phyloP scores from a whole-genome alignment of 2,797 vertebrate species.

The Streptopelia turtur region DNA sequence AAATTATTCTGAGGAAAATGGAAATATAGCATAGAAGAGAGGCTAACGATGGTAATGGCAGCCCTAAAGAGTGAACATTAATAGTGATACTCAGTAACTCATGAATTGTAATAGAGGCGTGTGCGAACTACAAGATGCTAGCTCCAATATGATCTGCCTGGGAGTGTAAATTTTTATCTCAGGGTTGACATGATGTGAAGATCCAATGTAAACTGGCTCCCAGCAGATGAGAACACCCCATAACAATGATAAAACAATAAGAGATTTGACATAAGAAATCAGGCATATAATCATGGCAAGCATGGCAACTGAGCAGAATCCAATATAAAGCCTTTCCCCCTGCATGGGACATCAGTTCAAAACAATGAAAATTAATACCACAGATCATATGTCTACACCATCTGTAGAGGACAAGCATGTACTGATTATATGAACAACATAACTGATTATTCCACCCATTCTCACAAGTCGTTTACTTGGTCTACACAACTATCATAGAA shows the following conservation, averaged over 20 bases:
- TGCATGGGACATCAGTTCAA: background rate
- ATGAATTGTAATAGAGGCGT: background rate
- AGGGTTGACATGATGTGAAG: background rate
- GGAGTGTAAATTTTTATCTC: background rate
- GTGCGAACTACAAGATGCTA: background rate
- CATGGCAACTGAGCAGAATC: background rate
- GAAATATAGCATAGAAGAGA: background rate
- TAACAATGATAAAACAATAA: rapidly evolving
- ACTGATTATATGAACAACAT: background rate
- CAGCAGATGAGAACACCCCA: background rate
- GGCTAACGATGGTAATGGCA: background rate
- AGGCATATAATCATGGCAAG: background rate
- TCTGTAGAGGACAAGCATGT: rapidly evolving
- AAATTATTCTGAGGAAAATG: background rate
- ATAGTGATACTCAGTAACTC: background rate
- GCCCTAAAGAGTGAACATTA: background rate
- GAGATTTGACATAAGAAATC: background rate
- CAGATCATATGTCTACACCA: background rate
- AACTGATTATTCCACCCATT: background rate
- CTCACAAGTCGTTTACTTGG: background rate
- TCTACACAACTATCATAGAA: background rate
- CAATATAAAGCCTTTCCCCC: background rate
- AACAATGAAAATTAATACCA: background rate
- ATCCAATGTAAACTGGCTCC: background rate
- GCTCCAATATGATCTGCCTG: background rate